These are phyloP conservation scores for Heliornis fulica DNA, from an alignment of 2,113 vertebrate genomes.

Conservation along the genomic window DNA sequence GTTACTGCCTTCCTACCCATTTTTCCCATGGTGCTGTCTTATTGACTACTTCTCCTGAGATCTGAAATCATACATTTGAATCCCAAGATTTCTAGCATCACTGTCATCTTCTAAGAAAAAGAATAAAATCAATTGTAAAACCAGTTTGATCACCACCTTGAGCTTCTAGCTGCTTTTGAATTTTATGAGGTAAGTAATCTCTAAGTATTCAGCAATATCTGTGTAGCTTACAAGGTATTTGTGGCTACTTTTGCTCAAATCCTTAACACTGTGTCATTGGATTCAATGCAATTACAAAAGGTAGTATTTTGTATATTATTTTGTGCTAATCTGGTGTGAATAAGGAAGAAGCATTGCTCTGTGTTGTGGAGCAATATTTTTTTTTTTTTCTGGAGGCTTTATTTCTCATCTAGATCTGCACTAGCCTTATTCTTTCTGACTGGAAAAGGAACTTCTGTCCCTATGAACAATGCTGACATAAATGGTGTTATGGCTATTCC, in stretches of 20 bases:
- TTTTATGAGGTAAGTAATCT: conserved; percentile 35
- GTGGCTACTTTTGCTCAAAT: conserved; percentile 5
- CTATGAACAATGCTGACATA: neutral
- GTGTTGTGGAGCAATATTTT: neutral
- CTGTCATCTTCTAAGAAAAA: neutral
- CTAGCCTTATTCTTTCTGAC: conserved; percentile 38
- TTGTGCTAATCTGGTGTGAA: neutral
- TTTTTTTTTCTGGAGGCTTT: conserved; percentile 21
- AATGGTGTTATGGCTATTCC: neutral
- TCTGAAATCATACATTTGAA: neutral
- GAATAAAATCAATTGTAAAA: conserved; percentile 13
- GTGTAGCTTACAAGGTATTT: conserved; percentile 31
- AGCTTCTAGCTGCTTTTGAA: conserved; percentile 11
- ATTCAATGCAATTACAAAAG: neutral
- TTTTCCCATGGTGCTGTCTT: neutral
- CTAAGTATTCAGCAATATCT: neutral
- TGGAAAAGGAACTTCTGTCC: conserved; percentile 5
- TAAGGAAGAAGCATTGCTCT: neutral
- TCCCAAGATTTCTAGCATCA: neutral
- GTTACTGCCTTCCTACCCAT: neutral
- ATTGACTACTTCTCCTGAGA: neutral
- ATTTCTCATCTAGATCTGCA: neutral
- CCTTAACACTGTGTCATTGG: neutral
- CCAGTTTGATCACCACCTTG: neutral
- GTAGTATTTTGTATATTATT: conserved; percentile 2